Evolutionary conservation across 2,888 invertebrate species (phyloP).

Genomic region (Harmothoe impar): DNA sequence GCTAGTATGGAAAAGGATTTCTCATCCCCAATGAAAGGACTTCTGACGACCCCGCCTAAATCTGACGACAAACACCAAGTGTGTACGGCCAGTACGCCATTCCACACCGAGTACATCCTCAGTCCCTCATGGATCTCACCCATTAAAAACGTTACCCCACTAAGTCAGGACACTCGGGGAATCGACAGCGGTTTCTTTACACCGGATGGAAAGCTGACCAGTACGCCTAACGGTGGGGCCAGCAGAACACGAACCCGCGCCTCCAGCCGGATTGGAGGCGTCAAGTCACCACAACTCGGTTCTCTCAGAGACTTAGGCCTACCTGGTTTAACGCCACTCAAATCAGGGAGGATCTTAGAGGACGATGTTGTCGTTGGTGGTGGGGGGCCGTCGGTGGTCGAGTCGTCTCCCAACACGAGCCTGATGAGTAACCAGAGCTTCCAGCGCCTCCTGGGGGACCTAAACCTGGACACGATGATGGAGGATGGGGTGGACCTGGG

Average conservation of each 20-base stretch:
- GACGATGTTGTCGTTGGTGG: neutral
- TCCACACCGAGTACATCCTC: neutral
- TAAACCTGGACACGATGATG: constrained; percentile 63
- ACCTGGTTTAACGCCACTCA: constrained; percentile 63
- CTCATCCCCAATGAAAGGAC: constrained; percentile 69
- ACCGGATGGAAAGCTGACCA: constrained; percentile 73
- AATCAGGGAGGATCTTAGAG: neutral
- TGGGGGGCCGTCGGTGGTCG: neutral
- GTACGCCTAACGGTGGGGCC: constrained; percentile 13
- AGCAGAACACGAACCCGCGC: neutral
- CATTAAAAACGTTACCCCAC: constrained; percentile 53
- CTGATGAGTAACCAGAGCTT: constrained; percentile 63
- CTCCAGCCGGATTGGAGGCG: neutral
- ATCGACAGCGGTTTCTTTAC: constrained; percentile 67
- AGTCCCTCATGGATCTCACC: constrained; percentile 64
- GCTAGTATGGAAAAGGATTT: constrained; percentile 65
- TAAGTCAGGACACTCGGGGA: neutral
- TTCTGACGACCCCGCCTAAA: constrained; percentile 84
- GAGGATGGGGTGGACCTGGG: constrained; percentile 43
- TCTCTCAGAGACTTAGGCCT: constrained; percentile 63
- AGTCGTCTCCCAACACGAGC: constrained; percentile 2
- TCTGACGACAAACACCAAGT: constrained; percentile 88
- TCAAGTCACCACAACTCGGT: constrained; percentile 56
- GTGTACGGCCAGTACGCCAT: neutral
- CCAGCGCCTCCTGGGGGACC: constrained; percentile 54